These are phyloP conservation scores for Drosophila melanica DNA, from an alignment of 1,140 invertebrate species.

Conservation along the genomic window DNA sequence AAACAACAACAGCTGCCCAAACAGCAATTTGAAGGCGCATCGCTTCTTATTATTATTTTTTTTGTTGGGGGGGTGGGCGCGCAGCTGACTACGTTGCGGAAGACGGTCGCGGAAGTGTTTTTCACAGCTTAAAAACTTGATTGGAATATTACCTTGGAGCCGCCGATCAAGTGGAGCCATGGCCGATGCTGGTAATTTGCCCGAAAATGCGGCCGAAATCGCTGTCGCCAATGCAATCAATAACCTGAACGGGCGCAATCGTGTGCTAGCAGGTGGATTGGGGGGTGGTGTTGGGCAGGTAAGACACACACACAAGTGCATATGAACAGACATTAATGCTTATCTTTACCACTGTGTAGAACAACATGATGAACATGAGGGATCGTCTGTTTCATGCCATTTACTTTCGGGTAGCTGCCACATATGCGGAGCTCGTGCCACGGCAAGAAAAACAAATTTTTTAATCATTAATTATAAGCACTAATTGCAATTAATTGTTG, in stretches of 20 bases:
- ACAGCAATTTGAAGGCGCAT: constrained; percentile 5
- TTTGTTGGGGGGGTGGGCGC: constrained; percentile 6
- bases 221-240: constrained; percentile 74
- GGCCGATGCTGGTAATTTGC: constrained; percentile 36
- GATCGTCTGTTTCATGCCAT: constrained; percentile 98
- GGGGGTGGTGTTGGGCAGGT: constrained; percentile 60
- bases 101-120: constrained; percentile 34
- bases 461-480: constrained; percentile 14
- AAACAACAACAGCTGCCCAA: not conserved
- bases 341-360: constrained; percentile 84
- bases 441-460: constrained; percentile 42
- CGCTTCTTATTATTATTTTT: not conserved
- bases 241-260: constrained; percentile 71
- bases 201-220: constrained; percentile 60
- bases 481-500: not conserved
- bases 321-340: constrained; percentile 30
- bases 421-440: constrained; percentile 95
- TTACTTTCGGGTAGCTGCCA: constrained; percentile 95
- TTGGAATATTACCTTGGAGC: constrained; percentile 32
- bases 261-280: constrained; percentile 36
- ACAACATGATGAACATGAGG: constrained; percentile 92
- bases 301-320: constrained; percentile 5
- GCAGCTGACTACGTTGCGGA: constrained; percentile 35
- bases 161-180: constrained; percentile 30
- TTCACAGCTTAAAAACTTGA: constrained; percentile 31